A percentile compares a stretch with the other conserved stretches of the same genome.
phyloP scores from a whole-genome alignment of 2,113 vertebrate species.

The Pomatorhinus ruficollis region DNA sequence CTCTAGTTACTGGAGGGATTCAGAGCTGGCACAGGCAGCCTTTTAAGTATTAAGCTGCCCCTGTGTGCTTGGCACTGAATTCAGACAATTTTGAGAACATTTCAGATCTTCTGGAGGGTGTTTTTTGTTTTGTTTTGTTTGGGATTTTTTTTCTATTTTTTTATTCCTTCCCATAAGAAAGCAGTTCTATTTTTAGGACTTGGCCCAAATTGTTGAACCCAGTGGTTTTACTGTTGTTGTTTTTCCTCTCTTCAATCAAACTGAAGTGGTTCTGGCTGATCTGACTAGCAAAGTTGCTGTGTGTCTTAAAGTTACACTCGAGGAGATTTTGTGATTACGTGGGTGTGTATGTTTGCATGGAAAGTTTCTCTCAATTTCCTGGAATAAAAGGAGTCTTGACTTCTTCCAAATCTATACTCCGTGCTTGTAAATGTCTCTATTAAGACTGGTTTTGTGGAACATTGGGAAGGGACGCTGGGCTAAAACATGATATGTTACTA shows the following conservation, averaged over 20 bases:
- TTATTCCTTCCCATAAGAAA: constrained; percentile 72
- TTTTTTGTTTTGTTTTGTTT: neutral
- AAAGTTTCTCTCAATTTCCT: constrained; percentile 41
- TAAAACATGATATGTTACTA: neutral
- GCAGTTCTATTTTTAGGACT: constrained; percentile 73
- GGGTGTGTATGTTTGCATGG: neutral
- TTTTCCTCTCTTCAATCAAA: constrained; percentile 70
- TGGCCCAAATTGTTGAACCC: constrained; percentile 59
- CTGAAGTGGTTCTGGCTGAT: constrained; percentile 42
- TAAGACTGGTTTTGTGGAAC: neutral
- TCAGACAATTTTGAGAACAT: constrained; percentile 63
- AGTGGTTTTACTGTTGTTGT: constrained; percentile 69
- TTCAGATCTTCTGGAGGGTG: constrained; percentile 44
- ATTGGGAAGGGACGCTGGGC: neutral
- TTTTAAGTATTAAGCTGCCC: constrained; percentile 37
- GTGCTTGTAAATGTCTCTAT: constrained; percentile 25
- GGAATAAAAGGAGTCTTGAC: constrained; percentile 18
- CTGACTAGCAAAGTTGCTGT: neutral
- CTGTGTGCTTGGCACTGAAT: constrained; percentile 62
- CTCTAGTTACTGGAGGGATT: constrained; percentile 28
- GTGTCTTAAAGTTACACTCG: constrained; percentile 39
- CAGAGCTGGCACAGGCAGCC: neutral
- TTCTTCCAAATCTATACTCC: neutral
- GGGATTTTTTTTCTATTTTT: neutral
- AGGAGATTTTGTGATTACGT: neutral